These are phyloP conservation scores for Benitochromis conjunctus DNA, from an alignment of 2,113 vertebrate species.

Conservation along the genomic window DNA sequence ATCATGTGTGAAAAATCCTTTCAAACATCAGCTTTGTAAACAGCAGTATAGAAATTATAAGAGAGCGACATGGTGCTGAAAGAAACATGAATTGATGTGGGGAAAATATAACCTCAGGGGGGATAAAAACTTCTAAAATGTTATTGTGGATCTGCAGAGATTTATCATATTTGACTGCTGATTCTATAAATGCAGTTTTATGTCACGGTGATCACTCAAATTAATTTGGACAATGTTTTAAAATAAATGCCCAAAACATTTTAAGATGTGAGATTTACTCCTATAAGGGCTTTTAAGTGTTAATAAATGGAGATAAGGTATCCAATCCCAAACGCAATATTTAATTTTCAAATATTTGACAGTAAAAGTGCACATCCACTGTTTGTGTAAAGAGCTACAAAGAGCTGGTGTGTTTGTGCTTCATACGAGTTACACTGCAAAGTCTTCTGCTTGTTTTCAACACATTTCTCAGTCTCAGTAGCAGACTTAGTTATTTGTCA, in stretches of 20 bases:
- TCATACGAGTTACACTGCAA: neutral
- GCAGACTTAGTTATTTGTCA: neutral
- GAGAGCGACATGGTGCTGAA: neutral
- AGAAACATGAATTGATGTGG: neutral
- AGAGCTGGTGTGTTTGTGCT: neutral
- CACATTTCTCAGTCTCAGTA: neutral
- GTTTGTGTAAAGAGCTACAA: neutral
- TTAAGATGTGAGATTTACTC: neutral
- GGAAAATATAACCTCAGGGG: neutral
- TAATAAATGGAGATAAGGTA: neutral
- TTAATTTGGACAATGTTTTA: neutral
- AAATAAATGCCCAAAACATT: neutral
- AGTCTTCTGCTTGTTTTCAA: neutral
- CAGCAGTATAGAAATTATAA: neutral
- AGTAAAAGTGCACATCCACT: neutral
- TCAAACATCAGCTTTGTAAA: neutral
- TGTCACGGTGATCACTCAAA: neutral
- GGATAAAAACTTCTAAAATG: neutral
- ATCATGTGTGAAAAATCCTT: neutral
- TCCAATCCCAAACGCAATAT: neutral
- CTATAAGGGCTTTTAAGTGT: neutral
- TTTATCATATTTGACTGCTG: neutral
- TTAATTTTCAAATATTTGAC: accelerated
- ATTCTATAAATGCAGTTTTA: neutral
- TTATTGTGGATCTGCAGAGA: neutral